A percentile compares a stretch with the other conserved stretches of the same genome.
Evolutionary conservation across 2,888 invertebrate species (phyloP).

Genomic region (Danaus chrysippus): DNA sequence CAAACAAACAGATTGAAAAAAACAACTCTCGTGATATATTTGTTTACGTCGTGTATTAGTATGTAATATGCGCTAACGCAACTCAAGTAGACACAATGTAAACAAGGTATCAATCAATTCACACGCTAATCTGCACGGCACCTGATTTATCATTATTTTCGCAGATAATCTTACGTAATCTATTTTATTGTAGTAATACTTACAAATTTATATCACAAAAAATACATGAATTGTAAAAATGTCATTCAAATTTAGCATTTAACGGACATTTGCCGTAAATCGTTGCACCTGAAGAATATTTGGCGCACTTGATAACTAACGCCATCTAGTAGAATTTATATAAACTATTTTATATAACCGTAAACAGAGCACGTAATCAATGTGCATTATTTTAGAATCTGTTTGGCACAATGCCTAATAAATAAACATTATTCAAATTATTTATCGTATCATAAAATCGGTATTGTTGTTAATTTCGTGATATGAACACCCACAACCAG

Average conservation of each 20-base stretch:
- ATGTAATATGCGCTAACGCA: conserved; percentile 25
- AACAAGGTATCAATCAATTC: conserved; percentile 26
- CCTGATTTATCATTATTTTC: background rate
- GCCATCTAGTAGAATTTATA: too few species aligned
- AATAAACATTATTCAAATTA: background rate
- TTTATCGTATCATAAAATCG: background rate
- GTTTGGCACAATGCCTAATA: background rate
- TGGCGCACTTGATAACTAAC: too few species aligned
- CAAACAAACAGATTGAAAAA: too few species aligned
- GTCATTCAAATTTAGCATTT: too few species aligned
- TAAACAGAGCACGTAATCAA: too few species aligned
- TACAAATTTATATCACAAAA: too few species aligned
- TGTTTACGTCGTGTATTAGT: conserved; percentile 26
- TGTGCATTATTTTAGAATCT: too few species aligned
- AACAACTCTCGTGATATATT: conserved; percentile 27
- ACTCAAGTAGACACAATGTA: conserved; percentile 22
- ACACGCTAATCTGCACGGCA: conserved; percentile 6
- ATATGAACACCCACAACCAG: background rate
- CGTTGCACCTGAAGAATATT: too few species aligned
- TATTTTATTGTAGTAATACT: too few species aligned
- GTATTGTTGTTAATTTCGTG: background rate
- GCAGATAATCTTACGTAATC: background rate
- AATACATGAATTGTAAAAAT: too few species aligned
- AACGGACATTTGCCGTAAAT: too few species aligned
- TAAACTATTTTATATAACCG: too few species aligned